Conservation (phyloP, 2,888 invertebrate species). For the Thymelicus lineola region DNA sequence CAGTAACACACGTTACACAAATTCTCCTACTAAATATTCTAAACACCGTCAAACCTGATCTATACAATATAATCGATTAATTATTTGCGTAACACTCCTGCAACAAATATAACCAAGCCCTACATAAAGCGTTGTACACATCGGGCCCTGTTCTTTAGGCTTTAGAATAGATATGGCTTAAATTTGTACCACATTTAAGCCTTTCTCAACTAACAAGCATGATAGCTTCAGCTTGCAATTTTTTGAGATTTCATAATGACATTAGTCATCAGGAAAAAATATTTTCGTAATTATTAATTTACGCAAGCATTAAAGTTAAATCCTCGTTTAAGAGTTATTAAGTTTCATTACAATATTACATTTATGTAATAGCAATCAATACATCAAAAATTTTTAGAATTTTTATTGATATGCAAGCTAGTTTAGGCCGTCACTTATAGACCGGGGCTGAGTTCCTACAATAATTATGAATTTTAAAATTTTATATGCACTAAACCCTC, state of each 20-base stretch:
- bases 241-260: slow-evolving; percentile 43
- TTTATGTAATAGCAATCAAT: too few relatives aligned
- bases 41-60: slow-evolving; percentile 5
- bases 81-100: slow-evolving; percentile 41
- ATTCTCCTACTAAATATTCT: slow-evolving; percentile 5
- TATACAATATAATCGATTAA: slow-evolving; percentile 20
- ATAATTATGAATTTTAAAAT: too few relatives aligned
- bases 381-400: too few relatives aligned
- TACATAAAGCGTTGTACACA: slow-evolving; percentile 54
- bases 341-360: too few relatives aligned
- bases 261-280: too few relatives aligned
- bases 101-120: slow-evolving; percentile 59
- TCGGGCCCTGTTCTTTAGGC: slow-evolving; percentile 68
- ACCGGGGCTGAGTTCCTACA: too few relatives aligned
- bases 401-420: too few relatives aligned
- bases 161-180: slow-evolving; percentile 60
- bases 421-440: too few relatives aligned
- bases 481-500: too few relatives aligned
- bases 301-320: neutral
- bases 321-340: neutral
- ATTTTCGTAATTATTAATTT: too few relatives aligned
- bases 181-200: slow-evolving; percentile 73
- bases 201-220: slow-evolving; percentile 67
- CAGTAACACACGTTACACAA: slow-evolving; percentile 16
- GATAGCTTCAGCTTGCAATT: slow-evolving; percentile 63